Conservation (phyloP, 2,888 invertebrate genomes). For the Drosophila borborema region DNA sequence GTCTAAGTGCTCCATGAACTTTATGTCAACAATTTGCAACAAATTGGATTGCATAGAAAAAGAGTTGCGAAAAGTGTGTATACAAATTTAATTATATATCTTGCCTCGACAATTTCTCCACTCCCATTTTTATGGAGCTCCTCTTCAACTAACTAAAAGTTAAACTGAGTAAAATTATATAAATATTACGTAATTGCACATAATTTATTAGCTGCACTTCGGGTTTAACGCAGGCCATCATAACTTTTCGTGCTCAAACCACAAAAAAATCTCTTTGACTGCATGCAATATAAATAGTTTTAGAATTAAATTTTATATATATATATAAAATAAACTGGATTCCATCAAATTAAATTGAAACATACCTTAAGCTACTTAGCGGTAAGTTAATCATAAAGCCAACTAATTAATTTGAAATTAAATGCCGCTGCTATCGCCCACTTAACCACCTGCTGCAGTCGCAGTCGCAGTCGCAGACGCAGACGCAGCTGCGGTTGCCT, state of each 20-base stretch:
- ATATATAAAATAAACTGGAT: not conserved
- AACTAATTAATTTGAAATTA: constrained; percentile 69
- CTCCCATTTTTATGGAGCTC: not conserved
- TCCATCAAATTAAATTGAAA: not conserved
- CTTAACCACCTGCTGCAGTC: not conserved
- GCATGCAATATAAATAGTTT: not conserved
- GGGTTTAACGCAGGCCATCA: not conserved
- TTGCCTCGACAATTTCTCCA: rapidly evolving
- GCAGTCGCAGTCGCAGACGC: constrained; percentile 8
- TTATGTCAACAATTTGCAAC: too few relatives aligned
- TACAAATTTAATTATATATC: not conserved
- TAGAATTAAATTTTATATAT: not conserved
- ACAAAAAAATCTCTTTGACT: not conserved
- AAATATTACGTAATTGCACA: not conserved
- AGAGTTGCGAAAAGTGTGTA: not conserved
- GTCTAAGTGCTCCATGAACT: too few relatives aligned
- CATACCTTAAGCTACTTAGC: constrained; percentile 51
- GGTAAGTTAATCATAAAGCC: constrained; percentile 40
- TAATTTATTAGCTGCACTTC: not conserved
- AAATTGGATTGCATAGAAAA: too few relatives aligned
- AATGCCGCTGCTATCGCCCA: constrained; percentile 25
- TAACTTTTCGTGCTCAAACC: not conserved
- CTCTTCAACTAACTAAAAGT: not conserved
- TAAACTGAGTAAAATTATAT: not conserved
- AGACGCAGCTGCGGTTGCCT: constrained; percentile 42